Conservation (phyloP, 2,888 invertebrate species). For the Papilio demoleus region DNA sequence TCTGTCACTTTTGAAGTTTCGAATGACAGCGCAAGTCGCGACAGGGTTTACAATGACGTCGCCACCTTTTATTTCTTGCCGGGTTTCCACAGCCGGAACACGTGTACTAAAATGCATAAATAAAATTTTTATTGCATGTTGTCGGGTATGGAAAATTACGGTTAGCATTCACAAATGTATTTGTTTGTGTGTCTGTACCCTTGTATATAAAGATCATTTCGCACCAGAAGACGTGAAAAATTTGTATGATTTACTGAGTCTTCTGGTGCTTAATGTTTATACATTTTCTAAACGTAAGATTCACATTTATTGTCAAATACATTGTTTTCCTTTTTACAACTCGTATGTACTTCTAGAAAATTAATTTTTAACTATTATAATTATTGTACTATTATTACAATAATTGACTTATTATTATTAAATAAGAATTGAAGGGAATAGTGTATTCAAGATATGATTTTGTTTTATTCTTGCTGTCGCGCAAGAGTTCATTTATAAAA, state of each 20-base stretch:
- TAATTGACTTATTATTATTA: constrained; percentile 72
- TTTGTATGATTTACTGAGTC: constrained; percentile 45
- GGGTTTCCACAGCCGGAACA: background rate
- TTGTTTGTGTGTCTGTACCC: constrained; percentile 70
- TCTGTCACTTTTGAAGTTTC: constrained; percentile 13
- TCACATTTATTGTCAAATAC: constrained; percentile 73
- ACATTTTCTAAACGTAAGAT: constrained; percentile 69
- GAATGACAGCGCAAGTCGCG: constrained; percentile 18
- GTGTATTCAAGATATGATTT: constrained; percentile 51
- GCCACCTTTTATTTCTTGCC: constrained; percentile 64
- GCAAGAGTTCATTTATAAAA: constrained; percentile 54
- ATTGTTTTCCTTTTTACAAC: constrained; percentile 73
- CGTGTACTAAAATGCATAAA: background rate
- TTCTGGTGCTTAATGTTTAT: constrained; percentile 51
- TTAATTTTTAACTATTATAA: constrained; percentile 70
- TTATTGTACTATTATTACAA: constrained; percentile 78
- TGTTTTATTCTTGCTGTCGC: constrained; percentile 54
- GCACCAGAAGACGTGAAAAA: constrained; percentile 47
- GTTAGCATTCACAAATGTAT: constrained; percentile 69
- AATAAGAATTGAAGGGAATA: constrained; percentile 72
- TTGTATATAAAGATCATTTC: constrained; percentile 56
- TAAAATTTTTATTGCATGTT: background rate
- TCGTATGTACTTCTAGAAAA: constrained; percentile 76
- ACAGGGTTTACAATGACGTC: constrained; percentile 63
- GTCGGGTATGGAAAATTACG: background rate